Conservation (phyloP, 2,113 vertebrate species). For the Prunella himalayana region DNA sequence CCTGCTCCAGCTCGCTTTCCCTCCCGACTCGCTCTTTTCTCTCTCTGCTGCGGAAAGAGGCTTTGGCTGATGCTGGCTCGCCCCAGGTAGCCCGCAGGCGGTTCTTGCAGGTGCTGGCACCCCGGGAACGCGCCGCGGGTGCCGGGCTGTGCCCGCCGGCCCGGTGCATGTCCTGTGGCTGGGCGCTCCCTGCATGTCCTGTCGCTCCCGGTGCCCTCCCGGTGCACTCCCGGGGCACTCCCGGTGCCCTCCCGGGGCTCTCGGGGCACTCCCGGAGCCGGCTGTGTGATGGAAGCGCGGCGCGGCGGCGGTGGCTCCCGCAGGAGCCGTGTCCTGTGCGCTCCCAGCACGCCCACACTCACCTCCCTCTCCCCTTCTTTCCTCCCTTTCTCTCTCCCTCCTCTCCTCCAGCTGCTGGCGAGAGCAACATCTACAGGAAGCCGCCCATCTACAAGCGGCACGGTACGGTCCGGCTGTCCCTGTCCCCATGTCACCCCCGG, state of each 20-base stretch:
- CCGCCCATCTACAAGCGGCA: constrained; percentile 97
- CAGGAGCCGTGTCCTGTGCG: constrained; percentile 33
- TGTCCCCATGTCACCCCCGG: neutral
- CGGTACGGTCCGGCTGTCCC: constrained; percentile 73
- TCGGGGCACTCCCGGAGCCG: neutral
- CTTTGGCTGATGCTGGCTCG: constrained; percentile 41
- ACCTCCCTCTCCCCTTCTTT: constrained; percentile 14
- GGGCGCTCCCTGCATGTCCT: constrained; percentile 36
- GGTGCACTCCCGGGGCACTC: neutral
- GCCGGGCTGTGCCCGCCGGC: neutral
- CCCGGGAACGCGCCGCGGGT: neutral
- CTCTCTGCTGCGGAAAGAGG: constrained; percentile 44
- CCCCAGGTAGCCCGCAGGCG: constrained; percentile 1
- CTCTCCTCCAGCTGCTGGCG: constrained; percentile 82
- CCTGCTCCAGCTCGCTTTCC: constrained; percentile 15
- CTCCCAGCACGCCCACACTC: neutral
- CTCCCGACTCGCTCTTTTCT: constrained; percentile 58
- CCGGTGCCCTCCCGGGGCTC: too few species aligned
- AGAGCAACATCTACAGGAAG: constrained; percentile 98
- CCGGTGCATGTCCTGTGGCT: constrained; percentile 45
- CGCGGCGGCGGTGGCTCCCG: neutral
- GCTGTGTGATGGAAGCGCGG: neutral
- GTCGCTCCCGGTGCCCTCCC: neutral
- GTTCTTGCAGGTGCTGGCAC: neutral
- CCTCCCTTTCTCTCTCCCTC: constrained; percentile 62